Conservation (phyloP, 53 echinoderm and acorn worm species). For the Mesocentrotus franciscanus region DNA sequence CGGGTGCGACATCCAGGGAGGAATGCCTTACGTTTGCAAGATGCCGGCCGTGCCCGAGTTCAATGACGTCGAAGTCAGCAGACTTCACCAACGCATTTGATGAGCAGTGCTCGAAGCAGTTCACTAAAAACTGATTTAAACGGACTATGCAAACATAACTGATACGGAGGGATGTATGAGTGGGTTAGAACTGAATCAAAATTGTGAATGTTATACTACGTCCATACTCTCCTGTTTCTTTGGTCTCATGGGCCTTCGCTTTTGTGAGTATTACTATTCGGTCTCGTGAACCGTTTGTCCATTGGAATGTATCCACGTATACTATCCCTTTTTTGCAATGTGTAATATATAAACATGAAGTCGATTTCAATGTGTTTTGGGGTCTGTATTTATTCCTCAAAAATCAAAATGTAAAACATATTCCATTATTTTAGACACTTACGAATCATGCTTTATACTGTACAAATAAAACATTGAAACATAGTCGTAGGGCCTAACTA, state of each 20-base stretch:
- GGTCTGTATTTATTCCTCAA: neutral
- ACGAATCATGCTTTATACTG: neutral
- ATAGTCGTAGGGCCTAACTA: no score
- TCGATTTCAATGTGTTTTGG: neutral
- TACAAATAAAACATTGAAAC: neutral
- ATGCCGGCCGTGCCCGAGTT: constrained; percentile 39
- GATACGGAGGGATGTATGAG: neutral
- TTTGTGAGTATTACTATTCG: no score
- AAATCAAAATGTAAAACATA: neutral
- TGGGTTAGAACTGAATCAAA: neutral
- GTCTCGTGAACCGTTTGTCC: neutral
- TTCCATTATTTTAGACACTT: neutral
- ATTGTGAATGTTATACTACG: neutral
- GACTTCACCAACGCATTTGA: neutral
- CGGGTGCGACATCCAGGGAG: neutral
- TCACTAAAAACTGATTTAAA: neutral
- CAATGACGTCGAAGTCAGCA: neutral
- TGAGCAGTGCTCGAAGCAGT: neutral
- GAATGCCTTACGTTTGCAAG: constrained; percentile 26
- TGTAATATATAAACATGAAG: neutral
- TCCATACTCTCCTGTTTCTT: no score
- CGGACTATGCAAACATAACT: neutral
- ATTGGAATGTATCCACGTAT: neutral
- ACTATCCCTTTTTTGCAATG: neutral
- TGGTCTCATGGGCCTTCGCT: neutral